These are phyloP conservation scores for Herpailurus yagouaroundi DNA, from an alignment of 2,113 vertebrate genomes.

Conservation along the genomic window DNA sequence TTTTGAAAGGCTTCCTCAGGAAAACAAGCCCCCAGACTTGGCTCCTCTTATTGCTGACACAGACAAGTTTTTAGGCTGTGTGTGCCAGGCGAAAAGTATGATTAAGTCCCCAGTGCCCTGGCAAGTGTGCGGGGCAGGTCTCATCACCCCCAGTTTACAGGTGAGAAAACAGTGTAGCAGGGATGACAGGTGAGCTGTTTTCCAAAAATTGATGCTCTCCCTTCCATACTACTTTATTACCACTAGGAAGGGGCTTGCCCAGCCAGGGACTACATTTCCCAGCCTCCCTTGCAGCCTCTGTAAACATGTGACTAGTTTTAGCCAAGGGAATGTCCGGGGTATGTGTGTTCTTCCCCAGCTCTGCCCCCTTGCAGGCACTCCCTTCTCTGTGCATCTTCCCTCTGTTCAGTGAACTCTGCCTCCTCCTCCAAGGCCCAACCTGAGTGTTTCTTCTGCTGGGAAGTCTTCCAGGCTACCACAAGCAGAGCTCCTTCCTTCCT, in stretches of 20 bases:
- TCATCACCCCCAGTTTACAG: neutral
- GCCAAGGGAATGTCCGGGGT: neutral
- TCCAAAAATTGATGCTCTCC: neutral
- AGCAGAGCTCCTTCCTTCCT: neutral
- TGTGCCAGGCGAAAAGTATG: neutral
- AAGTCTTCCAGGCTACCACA: neutral
- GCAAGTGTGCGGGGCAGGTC: neutral
- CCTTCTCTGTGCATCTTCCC: neutral
- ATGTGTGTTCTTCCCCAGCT: neutral
- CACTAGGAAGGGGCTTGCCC: neutral
- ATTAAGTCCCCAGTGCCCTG: no score
- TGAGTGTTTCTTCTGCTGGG: neutral
- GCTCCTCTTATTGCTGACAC: neutral
- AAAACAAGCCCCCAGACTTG: neutral
- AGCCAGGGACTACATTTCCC: conserved; percentile 19
- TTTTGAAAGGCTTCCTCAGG: neutral
- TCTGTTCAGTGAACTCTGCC: neutral
- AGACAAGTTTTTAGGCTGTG: neutral
- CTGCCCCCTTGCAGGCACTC: neutral
- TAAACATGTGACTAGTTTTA: neutral
- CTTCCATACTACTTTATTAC: neutral
- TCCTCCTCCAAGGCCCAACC: neutral
- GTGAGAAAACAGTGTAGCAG: neutral
- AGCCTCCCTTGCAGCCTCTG: neutral
- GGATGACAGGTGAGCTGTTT: neutral